These are phyloP conservation scores for Hylomyscus alleni DNA, from an alignment of 2,797 vertebrate species.

Conservation along the genomic window DNA sequence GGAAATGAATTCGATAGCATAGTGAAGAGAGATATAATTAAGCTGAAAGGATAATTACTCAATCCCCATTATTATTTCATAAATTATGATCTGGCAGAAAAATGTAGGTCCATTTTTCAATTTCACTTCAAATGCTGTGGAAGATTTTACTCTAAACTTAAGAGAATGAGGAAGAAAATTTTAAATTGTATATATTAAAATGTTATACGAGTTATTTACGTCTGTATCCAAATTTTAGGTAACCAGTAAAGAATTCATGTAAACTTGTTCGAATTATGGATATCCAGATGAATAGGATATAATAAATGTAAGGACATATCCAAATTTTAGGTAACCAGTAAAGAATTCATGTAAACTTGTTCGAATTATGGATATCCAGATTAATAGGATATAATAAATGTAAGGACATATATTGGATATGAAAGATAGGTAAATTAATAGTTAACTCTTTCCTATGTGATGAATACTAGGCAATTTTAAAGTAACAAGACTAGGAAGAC, in stretches of 20 bases:
- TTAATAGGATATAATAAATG: not conserved
- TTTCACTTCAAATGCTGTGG: conserved; percentile 25
- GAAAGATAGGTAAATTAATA: not conserved
- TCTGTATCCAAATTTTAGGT: not conserved
- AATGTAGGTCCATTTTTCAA: conserved; percentile 38
- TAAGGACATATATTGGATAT: not conserved
- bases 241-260: not conserved
- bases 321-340: not conserved
- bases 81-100: conserved; percentile 48
- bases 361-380: not conserved
- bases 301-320: conserved; percentile 11
- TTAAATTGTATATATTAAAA: not conserved
- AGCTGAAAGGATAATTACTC: conserved; percentile 65
- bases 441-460: not conserved
- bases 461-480: not conserved
- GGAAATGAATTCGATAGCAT: conserved; percentile 58
- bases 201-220: not conserved
- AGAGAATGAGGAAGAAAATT: conserved; percentile 27
- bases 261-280: not conserved
- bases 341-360: not conserved
- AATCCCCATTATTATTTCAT: conserved; percentile 41
- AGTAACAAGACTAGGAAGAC: not conserved
- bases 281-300: not conserved
- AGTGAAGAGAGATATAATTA: conserved; percentile 59
- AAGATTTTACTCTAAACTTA: conserved; percentile 32